Conservation (phyloP, 2,888 invertebrate genomes). For the Drosophila limbata region DNA sequence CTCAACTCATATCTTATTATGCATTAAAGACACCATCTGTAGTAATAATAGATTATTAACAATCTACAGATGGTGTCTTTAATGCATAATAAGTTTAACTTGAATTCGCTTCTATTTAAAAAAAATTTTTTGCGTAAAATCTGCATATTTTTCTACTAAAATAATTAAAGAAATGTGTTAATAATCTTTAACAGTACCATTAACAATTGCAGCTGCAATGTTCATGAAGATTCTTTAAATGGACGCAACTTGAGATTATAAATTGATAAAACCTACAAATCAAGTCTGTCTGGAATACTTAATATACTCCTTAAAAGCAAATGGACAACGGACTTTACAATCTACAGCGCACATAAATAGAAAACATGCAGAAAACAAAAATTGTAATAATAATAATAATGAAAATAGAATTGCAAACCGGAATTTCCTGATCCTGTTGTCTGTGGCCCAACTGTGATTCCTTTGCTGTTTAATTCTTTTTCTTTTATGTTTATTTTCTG, state of each 20-base stretch:
- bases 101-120: neutral
- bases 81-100: neutral
- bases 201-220: neutral
- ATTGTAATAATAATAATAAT: constrained; percentile 31
- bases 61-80: neutral
- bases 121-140: neutral
- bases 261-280: constrained; percentile 2
- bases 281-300: neutral
- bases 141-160: neutral
- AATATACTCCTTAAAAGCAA: constrained; percentile 31
- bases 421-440: constrained; percentile 78
- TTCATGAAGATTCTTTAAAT: neutral
- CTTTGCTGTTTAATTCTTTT: constrained; percentile 40
- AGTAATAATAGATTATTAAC: neutral
- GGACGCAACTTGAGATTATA: neutral
- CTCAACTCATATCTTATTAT: too few species aligned
- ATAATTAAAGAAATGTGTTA: neutral
- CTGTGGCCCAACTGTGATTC: constrained; percentile 74
- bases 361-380: constrained; percentile 48
- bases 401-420: constrained; percentile 70
- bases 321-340: constrained; percentile 19
- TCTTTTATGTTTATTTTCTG: constrained; percentile 14
- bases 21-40: too few species aligned
- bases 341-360: constrained; percentile 9
- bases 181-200: neutral